Conservation (phyloP, 2,888 invertebrate genomes). For the Archips xylosteana region DNA sequence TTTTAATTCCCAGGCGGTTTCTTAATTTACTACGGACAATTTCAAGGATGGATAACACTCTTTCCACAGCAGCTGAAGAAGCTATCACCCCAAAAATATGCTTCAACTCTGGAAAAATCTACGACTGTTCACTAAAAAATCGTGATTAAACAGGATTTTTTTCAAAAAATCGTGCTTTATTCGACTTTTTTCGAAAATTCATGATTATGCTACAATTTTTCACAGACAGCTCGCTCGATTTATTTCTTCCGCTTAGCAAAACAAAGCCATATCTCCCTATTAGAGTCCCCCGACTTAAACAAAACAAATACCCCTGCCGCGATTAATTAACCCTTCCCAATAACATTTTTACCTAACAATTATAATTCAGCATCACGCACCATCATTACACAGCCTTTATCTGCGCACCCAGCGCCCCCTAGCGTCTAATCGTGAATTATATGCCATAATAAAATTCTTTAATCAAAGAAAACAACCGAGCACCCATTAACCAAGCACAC, state of each 20-base stretch:
- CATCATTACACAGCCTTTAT: slow-evolving; percentile 81
- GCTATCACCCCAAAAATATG: too few species aligned
- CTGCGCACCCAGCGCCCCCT: slow-evolving; percentile 78
- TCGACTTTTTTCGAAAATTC: too few species aligned
- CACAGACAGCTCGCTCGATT: background rate
- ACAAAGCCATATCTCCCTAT: slow-evolving; percentile 6
- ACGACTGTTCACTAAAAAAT: too few species aligned
- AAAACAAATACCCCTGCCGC: slow-evolving; percentile 26
- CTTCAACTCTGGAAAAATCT: too few species aligned
- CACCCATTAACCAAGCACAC: slow-evolving; percentile 80
- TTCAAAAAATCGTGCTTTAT: too few species aligned
- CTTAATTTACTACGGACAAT: too few species aligned
- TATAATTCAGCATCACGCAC: slow-evolving; percentile 82
- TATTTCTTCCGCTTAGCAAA: background rate
- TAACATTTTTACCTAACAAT: slow-evolving; percentile 69
- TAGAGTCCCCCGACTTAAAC: slow-evolving; percentile 12
- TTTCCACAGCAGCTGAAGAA: too few species aligned
- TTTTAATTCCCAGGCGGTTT: too few species aligned
- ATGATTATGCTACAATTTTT: background rate
- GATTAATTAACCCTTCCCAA: slow-evolving; percentile 32
- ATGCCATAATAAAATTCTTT: slow-evolving; percentile 84
- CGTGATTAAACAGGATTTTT: too few species aligned
- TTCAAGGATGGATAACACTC: too few species aligned
- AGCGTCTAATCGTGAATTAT: slow-evolving; percentile 85
- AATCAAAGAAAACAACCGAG: slow-evolving; percentile 85